These are phyloP conservation scores for Fopius arisanus DNA, from an alignment of 1,140 invertebrate genomes.

Conservation along the genomic window DNA sequence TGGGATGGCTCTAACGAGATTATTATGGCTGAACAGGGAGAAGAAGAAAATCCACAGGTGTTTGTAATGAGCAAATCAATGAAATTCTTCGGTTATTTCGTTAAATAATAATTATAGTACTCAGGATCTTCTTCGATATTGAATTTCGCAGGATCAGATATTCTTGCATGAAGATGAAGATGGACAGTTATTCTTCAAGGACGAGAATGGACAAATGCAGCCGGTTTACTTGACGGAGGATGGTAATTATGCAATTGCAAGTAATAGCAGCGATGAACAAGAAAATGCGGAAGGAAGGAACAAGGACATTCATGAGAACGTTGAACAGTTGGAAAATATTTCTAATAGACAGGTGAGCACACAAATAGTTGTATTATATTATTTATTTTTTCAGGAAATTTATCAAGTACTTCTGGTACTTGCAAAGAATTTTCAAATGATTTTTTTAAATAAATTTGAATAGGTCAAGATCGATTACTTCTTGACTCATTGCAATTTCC, in stretches of 20 bases:
- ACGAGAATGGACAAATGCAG: constrained; percentile 56
- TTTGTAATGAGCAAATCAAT: background rate
- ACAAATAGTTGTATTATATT: background rate
- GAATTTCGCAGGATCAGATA: constrained; percentile 54
- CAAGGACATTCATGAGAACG: background rate
- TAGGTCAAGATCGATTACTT: too few species aligned
- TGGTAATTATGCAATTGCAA: constrained; percentile 61
- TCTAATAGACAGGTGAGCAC: constrained; percentile 16
- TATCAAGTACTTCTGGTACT: too few species aligned
- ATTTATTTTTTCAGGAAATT: background rate
- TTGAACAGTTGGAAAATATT: constrained; percentile 38
- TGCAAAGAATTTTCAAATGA: too few species aligned
- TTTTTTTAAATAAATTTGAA: too few species aligned
- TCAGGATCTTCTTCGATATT: background rate
- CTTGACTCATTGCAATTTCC: too few species aligned
- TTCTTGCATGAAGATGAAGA: constrained; percentile 61
- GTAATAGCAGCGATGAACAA: constrained; percentile 48
- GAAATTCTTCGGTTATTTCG: background rate
- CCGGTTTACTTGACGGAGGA: constrained; percentile 61
- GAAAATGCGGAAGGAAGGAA: constrained; percentile 42
- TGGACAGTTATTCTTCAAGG: constrained; percentile 61
- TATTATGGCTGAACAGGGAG: constrained; percentile 39
- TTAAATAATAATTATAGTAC: background rate
- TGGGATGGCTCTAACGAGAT: constrained; percentile 9
- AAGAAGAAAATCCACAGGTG: constrained; percentile 55